Evolutionary conservation across 2,888 invertebrate species (phyloP).

Genomic region (Lasioglossum calceatum): DNA sequence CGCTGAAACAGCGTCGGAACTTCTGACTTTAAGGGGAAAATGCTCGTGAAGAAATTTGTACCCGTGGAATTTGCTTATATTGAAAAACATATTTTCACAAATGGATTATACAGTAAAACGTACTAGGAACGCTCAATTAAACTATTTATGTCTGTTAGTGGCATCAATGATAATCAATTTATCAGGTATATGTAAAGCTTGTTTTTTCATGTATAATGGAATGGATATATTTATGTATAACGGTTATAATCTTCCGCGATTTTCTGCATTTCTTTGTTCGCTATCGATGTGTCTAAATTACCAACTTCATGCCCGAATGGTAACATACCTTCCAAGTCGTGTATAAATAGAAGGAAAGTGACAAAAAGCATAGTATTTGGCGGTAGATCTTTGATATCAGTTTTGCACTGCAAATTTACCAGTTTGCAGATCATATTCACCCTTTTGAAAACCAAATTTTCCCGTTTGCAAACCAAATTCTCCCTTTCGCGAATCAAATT

Average conservation of each 20-base stretch:
- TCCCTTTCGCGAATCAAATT: too few relatives aligned
- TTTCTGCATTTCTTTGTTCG: not conserved
- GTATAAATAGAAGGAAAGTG: not conserved
- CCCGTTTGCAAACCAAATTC: too few relatives aligned
- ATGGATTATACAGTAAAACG: not conserved
- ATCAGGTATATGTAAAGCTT: too few relatives aligned
- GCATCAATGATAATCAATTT: too few relatives aligned
- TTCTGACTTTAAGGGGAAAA: not conserved
- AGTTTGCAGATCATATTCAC: not conserved
- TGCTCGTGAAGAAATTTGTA: slow-evolving; percentile 2
- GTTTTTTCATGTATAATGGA: too few relatives aligned
- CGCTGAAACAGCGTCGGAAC: not conserved
- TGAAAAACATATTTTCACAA: not conserved
- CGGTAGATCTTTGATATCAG: not conserved
- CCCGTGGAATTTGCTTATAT: not conserved
- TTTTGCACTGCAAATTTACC: not conserved
- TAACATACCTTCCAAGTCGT: not conserved
- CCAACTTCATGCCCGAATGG: not conserved
- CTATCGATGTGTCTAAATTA: not conserved
- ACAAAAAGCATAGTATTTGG: not conserved
- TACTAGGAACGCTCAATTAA: not conserved
- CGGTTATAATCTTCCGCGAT: not conserved
- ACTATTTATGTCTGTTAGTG: not conserved
- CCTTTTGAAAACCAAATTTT: too few relatives aligned
- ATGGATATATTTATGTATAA: not conserved